Base-by-base conservation (phyloP, 2,113 vertebrate genomes). In the Phyllostomus hastatus region DNA sequence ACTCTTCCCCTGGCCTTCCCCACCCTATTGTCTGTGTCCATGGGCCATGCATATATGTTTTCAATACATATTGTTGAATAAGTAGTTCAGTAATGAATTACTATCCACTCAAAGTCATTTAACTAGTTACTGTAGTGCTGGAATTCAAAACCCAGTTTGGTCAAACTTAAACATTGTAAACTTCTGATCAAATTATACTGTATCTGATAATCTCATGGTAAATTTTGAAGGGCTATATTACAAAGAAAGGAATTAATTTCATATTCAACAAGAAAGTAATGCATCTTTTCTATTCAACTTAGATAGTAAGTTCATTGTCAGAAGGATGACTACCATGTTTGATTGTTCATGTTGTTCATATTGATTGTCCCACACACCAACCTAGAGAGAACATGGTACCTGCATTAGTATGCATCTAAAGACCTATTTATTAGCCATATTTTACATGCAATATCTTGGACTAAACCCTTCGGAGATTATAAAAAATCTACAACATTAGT, bases 161-260 rank as follows among this genome's bases (percentile, higher is more conserved):
- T 83, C 38, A 86, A 72, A 83, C 20, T 83, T 91, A 20, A 93
- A 31, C 26, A 67, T 14, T 50, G 22, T 38, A 10, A 48, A 64
- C 1, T 66, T 91, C 61, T 33, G 28, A 41, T 88, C 82, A 78
- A 93, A 50, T 91, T 88, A 73, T 59, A 28, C 26, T 41, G 14
- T 87, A 35, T 48, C 14, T 57, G 43, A 57, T 33, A 73, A 84
- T 10, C 10, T 85, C 35, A 67, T 72, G 28, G 73, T 59, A 61
- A 82, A 61, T 80, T 81, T 80, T 86, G 19, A 88, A 67, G 64
- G 41, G 15, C 52, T 91, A n/a, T 88, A 19, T 52, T 88, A 43
- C 19, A 91, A 88, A 70, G 41, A 38, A 54, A 76, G 31, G 80
- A 84, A 91, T 75, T 92, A 75, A 89, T n/a, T 92, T 92, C 35